Percentiles rank a stretch among this genome's conserved stretches.
These are phyloP conservation scores for Didymodactylos carnosus DNA, from an alignment of 2,888 invertebrate genomes.

Conservation along the genomic window DNA sequence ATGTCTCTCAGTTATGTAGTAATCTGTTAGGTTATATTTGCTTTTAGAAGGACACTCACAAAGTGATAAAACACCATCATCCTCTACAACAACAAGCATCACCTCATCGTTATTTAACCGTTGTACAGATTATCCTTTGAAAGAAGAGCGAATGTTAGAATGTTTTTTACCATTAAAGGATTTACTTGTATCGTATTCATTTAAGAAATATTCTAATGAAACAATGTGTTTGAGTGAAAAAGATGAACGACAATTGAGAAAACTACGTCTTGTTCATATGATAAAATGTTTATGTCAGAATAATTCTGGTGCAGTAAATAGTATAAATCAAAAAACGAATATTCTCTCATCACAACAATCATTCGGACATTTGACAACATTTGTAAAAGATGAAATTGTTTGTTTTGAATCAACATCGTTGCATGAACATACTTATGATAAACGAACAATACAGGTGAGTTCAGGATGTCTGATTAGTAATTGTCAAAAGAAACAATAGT, in stretches of 20 bases:
- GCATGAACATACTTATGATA: too few species aligned
- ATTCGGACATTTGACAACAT: not conserved
- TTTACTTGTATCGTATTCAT: not conserved
- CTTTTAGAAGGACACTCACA: too few species aligned
- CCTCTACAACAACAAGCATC: too few species aligned
- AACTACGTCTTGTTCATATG: not conserved
- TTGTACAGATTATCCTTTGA: not conserved
- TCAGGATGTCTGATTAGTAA: not conserved
- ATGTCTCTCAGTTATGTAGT: too few species aligned
- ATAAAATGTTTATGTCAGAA: not conserved
- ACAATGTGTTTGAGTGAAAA: not conserved
- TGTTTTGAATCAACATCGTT: not conserved
- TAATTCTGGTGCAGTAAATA: too few species aligned
- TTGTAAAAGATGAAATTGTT: not conserved
- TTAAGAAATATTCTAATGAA: slow-evolving; percentile 2
- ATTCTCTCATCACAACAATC: too few species aligned
- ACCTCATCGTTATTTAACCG: not conserved
- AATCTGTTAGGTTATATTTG: too few species aligned
- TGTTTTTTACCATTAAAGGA: slow-evolving; percentile 7
- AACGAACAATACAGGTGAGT: not conserved
- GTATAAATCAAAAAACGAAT: not conserved
- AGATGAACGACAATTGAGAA: not conserved
- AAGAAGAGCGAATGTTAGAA: slow-evolving; percentile 5
- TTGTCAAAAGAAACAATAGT: too few species aligned
- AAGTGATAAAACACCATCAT: too few species aligned